phyloP scores from a whole-genome alignment of 1,140 invertebrate species.

The Marisa cornuarietis region DNA sequence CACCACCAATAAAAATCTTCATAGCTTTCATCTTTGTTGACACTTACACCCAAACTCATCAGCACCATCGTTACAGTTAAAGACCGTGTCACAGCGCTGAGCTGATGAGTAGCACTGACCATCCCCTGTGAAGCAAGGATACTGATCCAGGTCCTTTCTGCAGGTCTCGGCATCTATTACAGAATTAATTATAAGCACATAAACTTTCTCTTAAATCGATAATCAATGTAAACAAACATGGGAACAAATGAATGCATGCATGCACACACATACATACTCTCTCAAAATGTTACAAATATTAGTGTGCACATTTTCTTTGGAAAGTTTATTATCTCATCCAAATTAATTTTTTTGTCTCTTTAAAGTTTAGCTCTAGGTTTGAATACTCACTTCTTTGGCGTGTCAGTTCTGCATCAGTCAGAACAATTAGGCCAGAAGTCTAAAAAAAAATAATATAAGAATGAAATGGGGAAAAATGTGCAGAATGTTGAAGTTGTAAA shows the following conservation, averaged over 20 bases:
- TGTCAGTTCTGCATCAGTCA: conserved; percentile 71
- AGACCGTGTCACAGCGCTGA: conserved; percentile 80
- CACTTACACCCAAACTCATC: conserved; percentile 86
- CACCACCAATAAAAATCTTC: no score
- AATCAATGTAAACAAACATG: no score
- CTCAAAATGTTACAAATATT: no score
- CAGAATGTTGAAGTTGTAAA: neutral
- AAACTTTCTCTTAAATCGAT: no score
- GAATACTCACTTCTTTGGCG: conserved; percentile 59
- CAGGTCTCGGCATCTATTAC: conserved; percentile 70
- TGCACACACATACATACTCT: no score
- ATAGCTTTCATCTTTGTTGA: neutral
- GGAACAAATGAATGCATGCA: no score
- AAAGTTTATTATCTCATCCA: no score
- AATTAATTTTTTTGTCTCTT: no score
- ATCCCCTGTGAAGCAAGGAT: conserved; percentile 79
- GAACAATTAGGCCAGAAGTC: conserved; percentile 60
- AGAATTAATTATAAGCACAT: no score
- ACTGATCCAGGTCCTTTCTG: conserved; percentile 76
- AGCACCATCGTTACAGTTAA: conserved; percentile 79
- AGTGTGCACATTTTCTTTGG: no score
- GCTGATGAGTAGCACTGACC: conserved; percentile 77
- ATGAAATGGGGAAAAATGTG: neutral
- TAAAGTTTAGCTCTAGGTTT: no score
- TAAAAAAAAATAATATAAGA: conserved; percentile 37